A percentile compares a stretch with the other conserved stretches of the same genome.
Evolutionary conservation across 30 jellyfish, hydroid and myxozoan species (phyloP).

Genomic region (Nemopilema nomurai): DNA sequence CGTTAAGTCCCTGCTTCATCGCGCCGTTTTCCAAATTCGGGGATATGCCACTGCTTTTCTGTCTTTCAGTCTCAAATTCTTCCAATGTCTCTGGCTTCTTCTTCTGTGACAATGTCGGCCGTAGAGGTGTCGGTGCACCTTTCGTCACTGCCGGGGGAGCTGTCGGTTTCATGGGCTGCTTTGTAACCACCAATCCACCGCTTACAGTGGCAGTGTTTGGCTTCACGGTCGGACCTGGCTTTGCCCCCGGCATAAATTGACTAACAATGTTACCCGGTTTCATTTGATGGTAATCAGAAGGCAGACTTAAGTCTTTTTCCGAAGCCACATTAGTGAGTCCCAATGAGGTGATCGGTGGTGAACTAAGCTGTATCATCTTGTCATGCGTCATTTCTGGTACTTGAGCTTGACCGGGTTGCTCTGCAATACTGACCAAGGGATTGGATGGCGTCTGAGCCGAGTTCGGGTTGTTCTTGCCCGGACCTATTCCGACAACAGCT

Average conservation of each 20-base stretch:
- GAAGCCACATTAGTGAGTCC: slow-evolving; percentile 38
- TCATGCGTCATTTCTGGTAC: slow-evolving; percentile 12
- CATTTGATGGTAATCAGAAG: background rate
- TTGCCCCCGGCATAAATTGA: background rate
- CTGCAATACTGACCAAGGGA: too few relatives aligned
- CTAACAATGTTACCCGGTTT: slow-evolving; percentile 1
- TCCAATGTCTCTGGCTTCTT: slow-evolving; percentile 78
- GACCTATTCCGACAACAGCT: background rate
- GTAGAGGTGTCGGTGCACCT: slow-evolving; percentile 37
- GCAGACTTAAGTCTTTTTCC: slow-evolving; percentile 16
- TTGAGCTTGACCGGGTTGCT: too few relatives aligned
- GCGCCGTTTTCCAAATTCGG: slow-evolving; percentile 1
- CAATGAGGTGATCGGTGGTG: slow-evolving; percentile 25
- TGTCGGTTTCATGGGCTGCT: background rate
- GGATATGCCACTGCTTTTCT: background rate
- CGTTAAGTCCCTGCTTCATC: background rate
- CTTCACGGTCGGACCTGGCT: slow-evolving; percentile 8
- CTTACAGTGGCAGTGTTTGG: background rate
- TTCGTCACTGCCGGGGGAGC: slow-evolving; percentile 16
- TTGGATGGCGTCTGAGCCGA: background rate
- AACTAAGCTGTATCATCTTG: slow-evolving; percentile 47
- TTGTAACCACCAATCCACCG: background rate
- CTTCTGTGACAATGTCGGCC: slow-evolving; percentile 32
- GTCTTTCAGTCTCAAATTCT: slow-evolving; percentile 64
- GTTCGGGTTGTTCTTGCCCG: slow-evolving; percentile 1